Percentiles rank a stretch among this genome's conserved stretches.
Evolutionary conservation across 2,113 vertebrate species (phyloP).

Genomic region (Megaleporinus macrocephalus): DNA sequence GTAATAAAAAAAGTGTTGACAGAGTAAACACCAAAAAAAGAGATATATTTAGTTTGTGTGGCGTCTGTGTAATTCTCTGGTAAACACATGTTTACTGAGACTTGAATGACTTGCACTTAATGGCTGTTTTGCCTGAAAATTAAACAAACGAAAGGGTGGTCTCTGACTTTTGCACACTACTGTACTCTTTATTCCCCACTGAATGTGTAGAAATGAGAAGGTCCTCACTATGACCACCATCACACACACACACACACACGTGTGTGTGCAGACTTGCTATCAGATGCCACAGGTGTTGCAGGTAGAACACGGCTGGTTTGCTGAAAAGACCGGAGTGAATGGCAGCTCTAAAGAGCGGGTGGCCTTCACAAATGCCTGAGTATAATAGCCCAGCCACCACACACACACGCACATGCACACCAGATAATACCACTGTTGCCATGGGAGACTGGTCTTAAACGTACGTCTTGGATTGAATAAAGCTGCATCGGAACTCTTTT

Average conservation of each 20-base stretch:
- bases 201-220: background rate
- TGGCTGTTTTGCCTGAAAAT: too few relatives aligned
- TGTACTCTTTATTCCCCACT: background rate
- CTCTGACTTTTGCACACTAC: too few relatives aligned
- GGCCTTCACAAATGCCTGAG: conserved; percentile 45
- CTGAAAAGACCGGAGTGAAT: conserved; percentile 37
- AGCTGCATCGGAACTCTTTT: conserved; percentile 33
- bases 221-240: background rate
- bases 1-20: too few relatives aligned
- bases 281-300: conserved; percentile 23
- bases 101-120: too few relatives aligned
- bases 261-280: background rate
- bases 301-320: background rate
- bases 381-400: conserved; percentile 43
- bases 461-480: conserved; percentile 41
- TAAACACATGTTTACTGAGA: too few relatives aligned
- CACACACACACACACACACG: background rate
- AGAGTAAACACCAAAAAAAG: too few relatives aligned
- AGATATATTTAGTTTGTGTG: too few relatives aligned
- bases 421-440: conserved; percentile 53
- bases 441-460: conserved; percentile 51
- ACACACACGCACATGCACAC: conserved; percentile 22
- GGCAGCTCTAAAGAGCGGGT: conserved; percentile 43
- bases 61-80: too few relatives aligned
- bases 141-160: too few relatives aligned